These are phyloP conservation scores for Netelia melanura DNA, from an alignment of 2,888 invertebrate genomes.

Conservation along the genomic window DNA sequence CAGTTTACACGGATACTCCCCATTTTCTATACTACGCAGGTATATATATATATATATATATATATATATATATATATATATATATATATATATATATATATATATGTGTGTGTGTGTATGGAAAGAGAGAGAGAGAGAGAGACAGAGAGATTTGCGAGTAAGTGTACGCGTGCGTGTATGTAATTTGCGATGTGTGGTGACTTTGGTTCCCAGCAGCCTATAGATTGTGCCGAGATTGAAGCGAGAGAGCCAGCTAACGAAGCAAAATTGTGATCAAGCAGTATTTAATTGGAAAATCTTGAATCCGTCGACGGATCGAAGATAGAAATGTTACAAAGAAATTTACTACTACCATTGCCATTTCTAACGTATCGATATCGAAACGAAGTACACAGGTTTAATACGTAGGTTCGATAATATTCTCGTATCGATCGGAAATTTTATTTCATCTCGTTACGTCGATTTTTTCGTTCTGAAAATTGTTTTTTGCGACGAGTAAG, in stretches of 20 bases:
- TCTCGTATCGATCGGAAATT: too few species aligned
- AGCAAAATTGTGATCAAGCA: constrained; percentile 18
- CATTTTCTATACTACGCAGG: constrained; percentile 70
- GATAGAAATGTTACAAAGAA: constrained; percentile 21
- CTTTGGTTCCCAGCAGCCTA: constrained; percentile 50
- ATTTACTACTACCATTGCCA: background rate
- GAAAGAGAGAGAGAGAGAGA: background rate
- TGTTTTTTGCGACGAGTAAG: too few species aligned
- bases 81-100: too few species aligned
- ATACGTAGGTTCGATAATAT: too few species aligned
- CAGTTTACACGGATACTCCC: constrained; percentile 82
- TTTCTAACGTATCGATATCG: too few species aligned
- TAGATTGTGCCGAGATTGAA: constrained; percentile 1
- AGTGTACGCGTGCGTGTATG: background rate
- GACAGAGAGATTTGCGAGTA: background rate
- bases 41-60: background rate
- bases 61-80: background rate
- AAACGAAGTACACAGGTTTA: too few species aligned
- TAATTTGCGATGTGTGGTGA: constrained; percentile 21
- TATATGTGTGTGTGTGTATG: background rate
- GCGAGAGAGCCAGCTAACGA: constrained; percentile 12
- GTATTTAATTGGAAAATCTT: background rate
- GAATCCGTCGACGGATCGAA: background rate
- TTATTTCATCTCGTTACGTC: too few species aligned
- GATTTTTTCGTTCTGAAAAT: too few species aligned